These are phyloP conservation scores for Eremobia ochroleuca DNA, from an alignment of 2,888 invertebrate genomes.

Conservation along the genomic window DNA sequence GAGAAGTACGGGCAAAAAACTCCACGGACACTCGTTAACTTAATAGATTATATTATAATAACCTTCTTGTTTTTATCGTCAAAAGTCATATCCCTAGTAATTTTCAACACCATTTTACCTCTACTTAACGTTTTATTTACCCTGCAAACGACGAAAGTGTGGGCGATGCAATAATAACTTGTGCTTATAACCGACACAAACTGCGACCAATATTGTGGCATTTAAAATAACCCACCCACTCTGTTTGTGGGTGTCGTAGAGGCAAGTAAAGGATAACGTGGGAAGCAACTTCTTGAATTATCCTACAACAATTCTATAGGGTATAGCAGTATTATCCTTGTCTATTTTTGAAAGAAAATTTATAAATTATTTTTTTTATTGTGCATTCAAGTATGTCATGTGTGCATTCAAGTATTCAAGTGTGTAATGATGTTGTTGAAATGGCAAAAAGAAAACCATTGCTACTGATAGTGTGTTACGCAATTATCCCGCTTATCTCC, in stretches of 20 bases:
- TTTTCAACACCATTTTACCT: background rate
- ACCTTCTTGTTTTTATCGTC: background rate
- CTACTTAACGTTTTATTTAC: constrained; percentile 35
- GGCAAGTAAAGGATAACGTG: background rate
- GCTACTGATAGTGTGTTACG: too few relatives aligned
- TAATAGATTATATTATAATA: background rate
- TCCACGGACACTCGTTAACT: background rate
- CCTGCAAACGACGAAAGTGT: constrained; percentile 27
- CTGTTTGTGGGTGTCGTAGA: background rate
- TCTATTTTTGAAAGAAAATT: constrained; percentile 3
- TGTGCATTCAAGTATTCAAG: too few relatives aligned
- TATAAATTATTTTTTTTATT: too few relatives aligned
- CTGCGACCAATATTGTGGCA: constrained; percentile 9
- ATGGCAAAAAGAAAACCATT: too few relatives aligned
- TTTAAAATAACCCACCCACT: constrained; percentile 14
- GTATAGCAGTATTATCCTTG: background rate
- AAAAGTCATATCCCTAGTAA: background rate
- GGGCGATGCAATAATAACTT: constrained; percentile 48
- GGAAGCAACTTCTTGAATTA: background rate
- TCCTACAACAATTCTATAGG: background rate
- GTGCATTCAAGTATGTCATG: too few relatives aligned
- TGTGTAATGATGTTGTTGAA: too few relatives aligned
- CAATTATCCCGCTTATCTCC: too few relatives aligned
- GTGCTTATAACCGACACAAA: constrained; percentile 8
- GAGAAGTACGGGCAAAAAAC: too few relatives aligned